Base-by-base conservation (phyloP, 2,888 invertebrate genomes). In the Piscicola geometra region DNA sequence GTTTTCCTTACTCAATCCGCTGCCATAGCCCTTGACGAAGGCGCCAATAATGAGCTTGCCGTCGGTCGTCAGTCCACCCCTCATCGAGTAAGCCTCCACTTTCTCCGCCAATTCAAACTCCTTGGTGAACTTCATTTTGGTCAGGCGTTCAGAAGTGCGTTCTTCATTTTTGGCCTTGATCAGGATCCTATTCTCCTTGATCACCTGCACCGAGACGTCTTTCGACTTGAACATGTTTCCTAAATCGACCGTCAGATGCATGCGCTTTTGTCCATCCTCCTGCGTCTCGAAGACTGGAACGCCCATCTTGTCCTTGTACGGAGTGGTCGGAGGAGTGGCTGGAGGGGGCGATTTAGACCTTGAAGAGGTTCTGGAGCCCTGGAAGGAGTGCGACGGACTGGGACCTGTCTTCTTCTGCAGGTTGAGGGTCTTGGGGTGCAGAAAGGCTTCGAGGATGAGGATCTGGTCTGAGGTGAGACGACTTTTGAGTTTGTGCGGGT, bases 121-220 rank as follows among this genome's bases (percentile, higher is more conserved):
- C 67, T 78, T 79, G 47, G 60, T 72, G 70, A 68, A 81, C 76
- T 81, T 81, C 76, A 72, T 77, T 75, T 81, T 81, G 21, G 76
- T 76, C 52, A 79, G 68, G 0, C 78, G 73, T 36, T 81, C 80
- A 0, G 79, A 78, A 18, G 79, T 80, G 50, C 79, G 41, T 60
- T 80, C 80, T 72, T 81, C 80, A 76, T 80, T 78, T 64, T 79
- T 80, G 28, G 80, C 81, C 68, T 78, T 79, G 47, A 79, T 77
- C 68, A 78, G 75, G 18, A 81, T 80, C 21, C 79, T 36, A 76
- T 81, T 79, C 36, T 79, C 79, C 70, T 81, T 81, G 56, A 81
- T 78, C n/a, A 73, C 64, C 60, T 76, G 76, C 12, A 76, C 76
- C n/a, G 71, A 56, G 52, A 77, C 71, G 52, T 77, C 77, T 25